Percentiles rank a stretch among this genome's conserved stretches.
These are phyloP conservation scores for Diachasmimorpha longicaudata DNA, from an alignment of 1,140 invertebrate genomes.

Conservation along the genomic window DNA sequence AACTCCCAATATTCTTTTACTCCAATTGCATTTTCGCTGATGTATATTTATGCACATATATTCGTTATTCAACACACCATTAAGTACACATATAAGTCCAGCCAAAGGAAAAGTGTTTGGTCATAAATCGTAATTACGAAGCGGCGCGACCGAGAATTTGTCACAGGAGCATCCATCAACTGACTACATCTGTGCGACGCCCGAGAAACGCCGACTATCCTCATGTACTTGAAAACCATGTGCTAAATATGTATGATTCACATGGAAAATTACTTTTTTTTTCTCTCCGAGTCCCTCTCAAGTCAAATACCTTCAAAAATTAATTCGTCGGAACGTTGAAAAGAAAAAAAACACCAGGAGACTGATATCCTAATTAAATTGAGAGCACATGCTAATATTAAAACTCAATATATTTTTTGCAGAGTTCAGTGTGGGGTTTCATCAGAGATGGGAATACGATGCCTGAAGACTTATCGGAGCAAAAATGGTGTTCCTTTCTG, in stretches of 20 bases:
- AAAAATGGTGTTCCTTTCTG: not conserved
- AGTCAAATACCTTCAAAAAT: not conserved
- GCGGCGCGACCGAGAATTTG: slow-evolving; percentile 59
- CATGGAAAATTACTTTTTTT: not conserved
- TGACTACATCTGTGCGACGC: slow-evolving; percentile 22
- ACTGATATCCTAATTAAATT: slow-evolving; percentile 5
- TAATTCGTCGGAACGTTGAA: not conserved
- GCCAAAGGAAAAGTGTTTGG: slow-evolving; percentile 40
- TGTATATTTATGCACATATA: slow-evolving; percentile 39
- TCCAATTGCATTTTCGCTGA: not conserved
- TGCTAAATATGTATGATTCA: slow-evolving; percentile 9
- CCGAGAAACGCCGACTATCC: not conserved
- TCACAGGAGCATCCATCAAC: slow-evolving; percentile 52
- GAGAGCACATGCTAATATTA: not conserved
- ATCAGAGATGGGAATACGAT: not conserved
- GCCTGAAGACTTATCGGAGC: slow-evolving; percentile 3
- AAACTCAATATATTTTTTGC: not conserved
- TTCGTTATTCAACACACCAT: slow-evolving; percentile 63
- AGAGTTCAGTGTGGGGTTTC: not conserved
- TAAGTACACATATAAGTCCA: slow-evolving; percentile 49
- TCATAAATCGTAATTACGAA: slow-evolving; percentile 63
- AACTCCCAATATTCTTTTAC: not conserved
- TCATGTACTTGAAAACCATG: slow-evolving; percentile 4
- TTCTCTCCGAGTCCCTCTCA: not conserved
- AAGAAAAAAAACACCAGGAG: not conserved